Conservation (phyloP, 2,888 invertebrate species). For the Habrosyne pyritoides region DNA sequence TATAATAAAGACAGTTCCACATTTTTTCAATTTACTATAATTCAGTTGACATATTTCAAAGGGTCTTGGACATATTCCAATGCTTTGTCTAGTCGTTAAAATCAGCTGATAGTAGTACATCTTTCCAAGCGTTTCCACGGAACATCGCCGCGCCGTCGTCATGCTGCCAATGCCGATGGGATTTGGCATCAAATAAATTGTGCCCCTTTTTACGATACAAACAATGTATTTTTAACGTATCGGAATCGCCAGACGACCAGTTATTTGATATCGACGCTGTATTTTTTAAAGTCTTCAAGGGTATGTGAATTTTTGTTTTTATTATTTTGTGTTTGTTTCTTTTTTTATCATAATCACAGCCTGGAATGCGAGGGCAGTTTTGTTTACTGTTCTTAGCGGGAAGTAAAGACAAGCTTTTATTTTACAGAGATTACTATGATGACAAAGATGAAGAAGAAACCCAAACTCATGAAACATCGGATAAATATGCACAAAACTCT, state of each 20-base stretch:
- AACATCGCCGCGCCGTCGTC: constrained; percentile 29
- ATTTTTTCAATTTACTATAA: too few species aligned
- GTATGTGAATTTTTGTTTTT: background rate
- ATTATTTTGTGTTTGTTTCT: background rate
- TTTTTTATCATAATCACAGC: background rate
- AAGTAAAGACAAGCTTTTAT: background rate
- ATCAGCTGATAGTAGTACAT: constrained; percentile 41
- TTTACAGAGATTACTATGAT: background rate
- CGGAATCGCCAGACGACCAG: background rate
- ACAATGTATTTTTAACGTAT: constrained; percentile 50
- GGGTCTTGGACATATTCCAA: constrained; percentile 28
- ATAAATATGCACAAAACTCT: background rate
- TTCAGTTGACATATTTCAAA: constrained; percentile 13
- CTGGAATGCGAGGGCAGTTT: background rate
- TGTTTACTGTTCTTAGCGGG: background rate
- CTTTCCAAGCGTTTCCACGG: constrained; percentile 14
- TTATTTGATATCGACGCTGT: background rate
- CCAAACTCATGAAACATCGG: constrained; percentile 8
- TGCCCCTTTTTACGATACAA: constrained; percentile 45
- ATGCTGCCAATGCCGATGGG: constrained; percentile 50
- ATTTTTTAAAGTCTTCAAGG: background rate
- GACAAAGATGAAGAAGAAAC: constrained; percentile 10
- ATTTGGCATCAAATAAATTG: constrained; percentile 55
- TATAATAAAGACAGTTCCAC: too few species aligned
- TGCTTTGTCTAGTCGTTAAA: constrained; percentile 16